Evolutionary conservation across 2,797 vertebrate genomes (phyloP), one percentile per base, ranked within the genome.

Genomic region (Cynopterus sphinx): DNA sequence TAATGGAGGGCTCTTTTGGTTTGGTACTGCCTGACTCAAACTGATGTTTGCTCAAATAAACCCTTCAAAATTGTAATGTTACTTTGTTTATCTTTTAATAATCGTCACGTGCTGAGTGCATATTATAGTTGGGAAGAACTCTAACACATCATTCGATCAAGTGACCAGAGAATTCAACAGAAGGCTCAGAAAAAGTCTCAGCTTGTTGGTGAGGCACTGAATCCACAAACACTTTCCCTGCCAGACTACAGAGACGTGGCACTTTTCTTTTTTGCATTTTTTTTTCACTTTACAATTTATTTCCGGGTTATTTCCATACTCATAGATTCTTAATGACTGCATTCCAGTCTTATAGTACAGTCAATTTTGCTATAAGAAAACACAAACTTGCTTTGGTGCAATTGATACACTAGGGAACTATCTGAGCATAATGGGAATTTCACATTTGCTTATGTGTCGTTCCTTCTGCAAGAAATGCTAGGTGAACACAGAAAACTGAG

Each of bases 401-500:
- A n/a, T 78, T 49, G 55, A 51, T 82, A 59, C 21, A 13, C 39
- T 31, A 21, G 21, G 22, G 71, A 75, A 43, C 61, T 90, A 43
- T 41, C 7, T 57, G n/a, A 94, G n/a, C 15, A 68, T 7, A 68
- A 75, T 36, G 46, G 6, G 17, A 71, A 53, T 91, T 85, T 93
- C 33, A 41, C 55, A 61, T 81, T 79, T 79, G 51, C 59, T 63
- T 41, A 9, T 59, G 46, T 7, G 2, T 70, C 55, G 65, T 84
- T 96, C 79, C 39, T 15, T 93, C 49, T 59, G 61, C 71, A 49
- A 53, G 73, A 93, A 67, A 86, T 49, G 74, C 51, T 46, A 43
- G 9, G 51, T 26, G 28, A 75, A 31, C 17, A 55, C 41, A 13
- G 26, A 77, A 81, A 41, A 55, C 28, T 15, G 1, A 31, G 36